Evolutionary conservation across 2,888 invertebrate genomes (phyloP), one percentile per base, ranked within the genome.

Genomic region (Mythimna pallens): DNA sequence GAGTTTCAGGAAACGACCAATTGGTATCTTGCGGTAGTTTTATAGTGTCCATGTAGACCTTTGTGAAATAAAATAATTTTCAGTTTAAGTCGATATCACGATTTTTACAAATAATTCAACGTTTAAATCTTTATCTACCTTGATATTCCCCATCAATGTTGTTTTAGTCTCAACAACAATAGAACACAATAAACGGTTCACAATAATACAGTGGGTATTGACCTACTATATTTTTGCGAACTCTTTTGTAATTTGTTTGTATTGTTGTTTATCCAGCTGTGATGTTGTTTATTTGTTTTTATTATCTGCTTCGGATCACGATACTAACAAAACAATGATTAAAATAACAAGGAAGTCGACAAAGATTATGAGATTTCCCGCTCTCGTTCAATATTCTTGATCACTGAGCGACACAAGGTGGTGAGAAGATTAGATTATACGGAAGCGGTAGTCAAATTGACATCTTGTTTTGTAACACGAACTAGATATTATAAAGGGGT

Each of bases 361-460:
- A 40, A 58, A 54, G 25, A 61, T 43, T 14, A 67, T 40, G 20
- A 22, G 43, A 81, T 55, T 47, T 34, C n/a, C 36, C 61, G 30
- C 34, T 62, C 40, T 63, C n/a, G 30, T 58, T 68, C 20, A 58
- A 81, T 58, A 75, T 75, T 62, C n/a, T 47, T 68, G 12, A 62
- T 69, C 7, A 40, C 25, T 20, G 17, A 43, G 12, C 30, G 9
- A 8, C 59, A 55, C 54, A 14, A 64, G 34, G 67, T 20, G 50
- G 14, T 14, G 25, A 17, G 47, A 50, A 55, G 17, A 64, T 63
- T 50, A 50, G 47, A 36, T 43, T n/a, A 59, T 20, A 34, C 68
- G 78, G 81, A 78, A 81, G 62, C 59, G 59, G 40, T 12, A 61
- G 22, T 65, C 9, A 20, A 25, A 50, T 62, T 78, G 72, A 70